phyloP scores from a whole-genome alignment of 2,797 vertebrate species.

The Pyrrhura leucotis region DNA sequence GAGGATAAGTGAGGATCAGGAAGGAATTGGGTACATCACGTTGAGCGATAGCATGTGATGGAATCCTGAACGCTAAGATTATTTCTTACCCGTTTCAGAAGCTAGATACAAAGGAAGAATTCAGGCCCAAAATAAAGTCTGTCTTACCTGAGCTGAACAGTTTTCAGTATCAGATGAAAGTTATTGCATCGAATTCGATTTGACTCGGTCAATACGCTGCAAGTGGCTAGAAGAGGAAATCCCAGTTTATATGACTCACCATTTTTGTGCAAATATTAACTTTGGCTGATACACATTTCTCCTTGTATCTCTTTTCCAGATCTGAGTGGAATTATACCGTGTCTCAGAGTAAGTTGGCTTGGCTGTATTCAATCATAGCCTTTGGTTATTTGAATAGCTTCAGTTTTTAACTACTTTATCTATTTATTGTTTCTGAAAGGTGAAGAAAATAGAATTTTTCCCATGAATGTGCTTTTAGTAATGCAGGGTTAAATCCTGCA shows the following conservation, averaged over 20 bases:
- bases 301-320: constrained; percentile 83
- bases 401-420: constrained; percentile 43
- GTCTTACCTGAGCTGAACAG: neutral
- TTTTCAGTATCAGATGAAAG: neutral
- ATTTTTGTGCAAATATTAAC: constrained; percentile 87
- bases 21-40: neutral
- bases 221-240: constrained; percentile 77
- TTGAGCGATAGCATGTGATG: neutral
- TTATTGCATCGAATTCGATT: constrained; percentile 64
- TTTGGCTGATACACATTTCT: constrained; percentile 79
- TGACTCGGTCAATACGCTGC: constrained; percentile 43
- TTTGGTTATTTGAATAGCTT: constrained; percentile 29
- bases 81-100: neutral
- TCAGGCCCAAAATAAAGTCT: neutral
- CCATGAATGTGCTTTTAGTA: neutral
- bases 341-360: constrained; percentile 37
- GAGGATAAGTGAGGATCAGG: neutral
- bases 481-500: neutral
- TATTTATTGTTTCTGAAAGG: constrained; percentile 40
- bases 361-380: neutral
- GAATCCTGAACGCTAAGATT: neutral
- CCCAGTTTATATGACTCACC: constrained; percentile 82
- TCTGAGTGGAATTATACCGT: constrained; percentile 59
- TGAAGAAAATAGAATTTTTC: neutral
- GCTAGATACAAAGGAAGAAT: neutral